Evolutionary conservation across 2,113 vertebrate species (phyloP).

Genomic region (Vanacampus margaritifer): DNA sequence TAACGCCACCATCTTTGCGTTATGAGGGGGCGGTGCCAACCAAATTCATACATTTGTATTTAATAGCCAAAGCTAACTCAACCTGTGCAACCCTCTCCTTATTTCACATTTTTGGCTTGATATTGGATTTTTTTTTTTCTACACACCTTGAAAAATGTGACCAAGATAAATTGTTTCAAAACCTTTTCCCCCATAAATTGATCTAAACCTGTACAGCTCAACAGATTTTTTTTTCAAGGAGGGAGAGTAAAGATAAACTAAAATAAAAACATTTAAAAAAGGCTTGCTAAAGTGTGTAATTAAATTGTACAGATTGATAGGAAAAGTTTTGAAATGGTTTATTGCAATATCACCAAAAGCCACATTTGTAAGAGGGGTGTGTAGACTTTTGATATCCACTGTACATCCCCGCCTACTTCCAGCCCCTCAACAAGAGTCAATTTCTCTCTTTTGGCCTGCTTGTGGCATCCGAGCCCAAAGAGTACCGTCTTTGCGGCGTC

Average conservation of each 20-base stretch:
- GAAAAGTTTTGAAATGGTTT: too few species aligned
- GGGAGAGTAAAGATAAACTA: too few species aligned
- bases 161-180: too few species aligned
- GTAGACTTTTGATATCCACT: neutral
- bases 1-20: conserved; percentile 19
- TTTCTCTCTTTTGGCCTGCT: neutral
- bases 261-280: too few species aligned
- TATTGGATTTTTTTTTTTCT: too few species aligned
- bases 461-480: neutral
- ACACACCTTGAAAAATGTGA: neutral
- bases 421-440: neutral
- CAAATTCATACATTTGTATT: conserved; percentile 28
- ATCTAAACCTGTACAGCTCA: too few species aligned
- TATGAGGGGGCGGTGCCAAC: conserved; percentile 5
- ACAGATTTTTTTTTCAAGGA: too few species aligned
- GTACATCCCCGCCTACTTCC: neutral
- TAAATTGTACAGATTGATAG: too few species aligned
- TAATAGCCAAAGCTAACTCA: conserved; percentile 6
- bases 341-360: neutral
- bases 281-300: too few species aligned
- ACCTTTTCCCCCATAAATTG: too few species aligned
- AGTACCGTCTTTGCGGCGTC: neutral
- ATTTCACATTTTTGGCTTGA: neutral
- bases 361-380: neutral
- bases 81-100: conserved; percentile 10